Conservation (phyloP, 1,140 invertebrate species). For the Anastrepha ludens region DNA sequence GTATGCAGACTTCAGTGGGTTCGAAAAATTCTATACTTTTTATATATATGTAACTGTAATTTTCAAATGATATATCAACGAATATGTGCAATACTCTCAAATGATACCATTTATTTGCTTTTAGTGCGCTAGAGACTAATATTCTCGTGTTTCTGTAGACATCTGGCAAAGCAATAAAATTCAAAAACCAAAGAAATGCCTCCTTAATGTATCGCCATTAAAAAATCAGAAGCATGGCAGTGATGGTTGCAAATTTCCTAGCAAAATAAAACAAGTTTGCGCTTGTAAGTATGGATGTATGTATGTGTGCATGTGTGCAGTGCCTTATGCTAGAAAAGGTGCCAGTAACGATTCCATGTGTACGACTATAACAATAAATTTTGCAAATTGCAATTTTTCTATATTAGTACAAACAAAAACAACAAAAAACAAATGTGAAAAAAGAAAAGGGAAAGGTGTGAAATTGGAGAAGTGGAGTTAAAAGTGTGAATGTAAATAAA, state of each 20-base stretch:
- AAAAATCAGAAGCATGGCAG: neutral
- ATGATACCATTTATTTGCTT: neutral
- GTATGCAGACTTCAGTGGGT: too few relatives aligned
- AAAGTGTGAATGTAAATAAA: neutral
- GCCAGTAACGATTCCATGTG: neutral
- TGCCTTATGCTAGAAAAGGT: neutral
- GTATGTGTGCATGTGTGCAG: neutral
- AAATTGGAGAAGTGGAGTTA: neutral
- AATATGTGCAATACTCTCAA: neutral
- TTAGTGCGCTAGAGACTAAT: neutral
- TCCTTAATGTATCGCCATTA: neutral
- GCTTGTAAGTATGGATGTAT: neutral
- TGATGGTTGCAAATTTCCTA: neutral
- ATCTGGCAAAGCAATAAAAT: neutral
- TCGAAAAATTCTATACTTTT: too few relatives aligned
- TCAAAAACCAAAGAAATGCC: neutral
- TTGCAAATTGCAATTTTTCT: slow-evolving; percentile 18
- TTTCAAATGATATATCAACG: neutral
- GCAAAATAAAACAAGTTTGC: neutral
- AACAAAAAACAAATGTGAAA: neutral
- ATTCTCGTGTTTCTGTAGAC: neutral
- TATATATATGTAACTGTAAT: neutral
- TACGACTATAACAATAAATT: slow-evolving; percentile 24
- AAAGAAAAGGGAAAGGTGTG: neutral
- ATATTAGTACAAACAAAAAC: neutral